A percentile compares a stretch with the other conserved stretches of the same genome.
Conservation (phyloP, 2,888 invertebrate species). For the Acrobasis consociella region DNA sequence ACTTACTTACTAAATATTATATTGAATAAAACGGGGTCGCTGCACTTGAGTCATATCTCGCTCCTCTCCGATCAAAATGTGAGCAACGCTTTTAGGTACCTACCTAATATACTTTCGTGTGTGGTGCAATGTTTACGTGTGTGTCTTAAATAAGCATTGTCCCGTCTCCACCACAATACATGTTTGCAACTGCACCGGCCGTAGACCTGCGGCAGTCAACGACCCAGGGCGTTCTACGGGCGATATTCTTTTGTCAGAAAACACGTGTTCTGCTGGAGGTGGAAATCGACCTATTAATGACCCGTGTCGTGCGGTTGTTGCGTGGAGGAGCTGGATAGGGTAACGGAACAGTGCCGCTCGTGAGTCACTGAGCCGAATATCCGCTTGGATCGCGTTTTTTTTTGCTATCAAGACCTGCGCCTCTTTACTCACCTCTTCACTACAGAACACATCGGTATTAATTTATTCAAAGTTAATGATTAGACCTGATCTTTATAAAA, state of each 20-base stretch:
- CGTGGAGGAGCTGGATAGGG: constrained; percentile 19
- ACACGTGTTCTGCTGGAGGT: constrained; percentile 22
- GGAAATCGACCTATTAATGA: constrained; percentile 22
- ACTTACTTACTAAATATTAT: constrained; percentile 26
- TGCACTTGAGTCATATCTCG: constrained; percentile 58
- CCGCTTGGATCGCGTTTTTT: constrained; percentile 41
- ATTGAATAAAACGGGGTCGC: constrained; percentile 52
- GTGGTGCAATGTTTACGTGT: constrained; percentile 19
- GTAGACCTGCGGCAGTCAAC: constrained; percentile 37
- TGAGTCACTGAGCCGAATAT: constrained; percentile 53
- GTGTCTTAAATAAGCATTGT: constrained; percentile 25
- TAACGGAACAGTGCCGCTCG: constrained; percentile 51
- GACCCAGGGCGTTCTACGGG: constrained; percentile 27
- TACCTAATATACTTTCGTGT: constrained; percentile 13
- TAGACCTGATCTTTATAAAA: too few species aligned
- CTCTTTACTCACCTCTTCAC: constrained; percentile 13
- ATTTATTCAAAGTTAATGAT: not conserved
- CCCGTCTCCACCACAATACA: constrained; percentile 28
- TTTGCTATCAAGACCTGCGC: constrained; percentile 31
- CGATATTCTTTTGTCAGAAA: constrained; percentile 19
- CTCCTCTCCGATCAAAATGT: constrained; percentile 52
- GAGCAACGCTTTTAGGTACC: constrained; percentile 30
- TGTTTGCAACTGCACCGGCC: constrained; percentile 33
- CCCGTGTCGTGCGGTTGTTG: not conserved
- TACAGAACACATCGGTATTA: not conserved